Evolutionary conservation across 2,888 invertebrate species (phyloP).

Genomic region (Dinocampus coccinellae): DNA sequence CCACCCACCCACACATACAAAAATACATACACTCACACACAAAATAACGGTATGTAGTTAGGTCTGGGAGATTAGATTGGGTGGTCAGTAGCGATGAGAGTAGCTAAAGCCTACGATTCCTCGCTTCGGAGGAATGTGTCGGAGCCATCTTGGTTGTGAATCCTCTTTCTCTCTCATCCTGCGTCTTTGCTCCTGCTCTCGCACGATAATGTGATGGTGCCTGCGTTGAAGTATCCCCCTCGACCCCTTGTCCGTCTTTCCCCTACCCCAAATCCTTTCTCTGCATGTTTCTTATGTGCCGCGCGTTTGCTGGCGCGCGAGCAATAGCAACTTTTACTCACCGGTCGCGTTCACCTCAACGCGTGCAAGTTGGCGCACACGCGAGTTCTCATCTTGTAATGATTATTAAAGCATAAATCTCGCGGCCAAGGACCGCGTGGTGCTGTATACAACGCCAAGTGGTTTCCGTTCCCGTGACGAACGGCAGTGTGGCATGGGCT

Average conservation of each 20-base stretch:
- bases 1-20: no score
- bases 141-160: slow-evolving; percentile 62
- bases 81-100: slow-evolving; percentile 37
- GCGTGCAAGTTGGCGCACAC: slow-evolving; percentile 30
- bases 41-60: neutral
- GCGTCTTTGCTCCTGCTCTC: slow-evolving; percentile 9
- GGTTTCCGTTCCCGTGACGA: slow-evolving; percentile 38
- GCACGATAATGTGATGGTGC: neutral
- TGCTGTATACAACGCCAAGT: slow-evolving; percentile 22
- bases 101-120: slow-evolving; percentile 40
- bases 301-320: neutral
- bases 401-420: slow-evolving; percentile 41
- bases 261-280: neutral
- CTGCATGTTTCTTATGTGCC: neutral
- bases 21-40: neutral
- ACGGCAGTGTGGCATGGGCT: slow-evolving; percentile 32
- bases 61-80: slow-evolving; percentile 23
- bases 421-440: slow-evolving; percentile 32
- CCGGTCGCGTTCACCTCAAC: slow-evolving; percentile 11
- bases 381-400: slow-evolving; percentile 36
- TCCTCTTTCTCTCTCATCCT: slow-evolving; percentile 46
- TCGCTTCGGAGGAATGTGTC: slow-evolving; percentile 61
- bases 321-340: slow-evolving; percentile 2
- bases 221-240: neutral
- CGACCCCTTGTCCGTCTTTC: neutral